phyloP scores from a whole-genome alignment of 2,797 vertebrate genomes.

The Sebastes variabilis region DNA sequence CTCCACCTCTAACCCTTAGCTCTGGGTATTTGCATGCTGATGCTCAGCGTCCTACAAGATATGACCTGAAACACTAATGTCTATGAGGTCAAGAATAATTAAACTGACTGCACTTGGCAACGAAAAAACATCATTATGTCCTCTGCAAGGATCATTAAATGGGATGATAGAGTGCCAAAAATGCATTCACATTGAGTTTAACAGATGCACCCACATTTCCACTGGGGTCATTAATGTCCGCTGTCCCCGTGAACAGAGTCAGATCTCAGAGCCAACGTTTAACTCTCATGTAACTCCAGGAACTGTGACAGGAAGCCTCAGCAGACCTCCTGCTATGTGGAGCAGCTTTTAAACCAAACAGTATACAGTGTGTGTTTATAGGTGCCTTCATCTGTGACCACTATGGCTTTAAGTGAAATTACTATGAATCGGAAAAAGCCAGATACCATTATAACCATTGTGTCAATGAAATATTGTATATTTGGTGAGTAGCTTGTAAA shows the following conservation, averaged over 20 bases:
- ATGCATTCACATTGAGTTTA: background rate
- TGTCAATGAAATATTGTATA: background rate
- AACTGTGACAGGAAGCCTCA: background rate
- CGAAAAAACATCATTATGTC: background rate
- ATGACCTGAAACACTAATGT: background rate
- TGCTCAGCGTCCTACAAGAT: background rate
- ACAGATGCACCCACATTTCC: background rate
- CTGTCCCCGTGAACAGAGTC: background rate
- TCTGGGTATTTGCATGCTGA: background rate
- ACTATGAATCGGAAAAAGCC: background rate
- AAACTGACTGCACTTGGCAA: background rate
- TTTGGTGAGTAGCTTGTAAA: background rate
- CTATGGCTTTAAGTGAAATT: background rate
- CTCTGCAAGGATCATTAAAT: constrained; percentile 6
- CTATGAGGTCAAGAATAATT: background rate
- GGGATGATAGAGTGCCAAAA: background rate
- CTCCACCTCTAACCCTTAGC: background rate
- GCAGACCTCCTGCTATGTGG: background rate
- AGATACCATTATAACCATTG: background rate
- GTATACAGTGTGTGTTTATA: background rate
- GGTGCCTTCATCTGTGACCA: background rate
- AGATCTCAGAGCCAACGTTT: background rate
- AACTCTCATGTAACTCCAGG: background rate
- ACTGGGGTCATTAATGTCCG: background rate
- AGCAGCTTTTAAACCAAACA: background rate